Conservation (phyloP, 1,140 invertebrate genomes). For the Drosophila ficusphila region DNA sequence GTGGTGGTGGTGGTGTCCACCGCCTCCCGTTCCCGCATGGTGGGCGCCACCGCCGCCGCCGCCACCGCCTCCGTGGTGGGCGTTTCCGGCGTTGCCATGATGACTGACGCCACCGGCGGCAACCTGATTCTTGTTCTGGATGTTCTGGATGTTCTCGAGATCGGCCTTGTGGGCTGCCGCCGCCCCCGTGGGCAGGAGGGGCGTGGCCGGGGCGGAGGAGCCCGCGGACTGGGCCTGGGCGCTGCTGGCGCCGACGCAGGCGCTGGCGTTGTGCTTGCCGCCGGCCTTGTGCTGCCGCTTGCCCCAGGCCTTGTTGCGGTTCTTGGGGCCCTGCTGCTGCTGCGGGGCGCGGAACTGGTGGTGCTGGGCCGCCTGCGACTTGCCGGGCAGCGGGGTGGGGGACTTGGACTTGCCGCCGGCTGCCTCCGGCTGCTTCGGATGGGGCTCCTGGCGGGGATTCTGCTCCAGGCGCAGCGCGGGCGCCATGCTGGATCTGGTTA, state of each 20-base stretch:
- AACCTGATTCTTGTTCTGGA: conserved; percentile 81
- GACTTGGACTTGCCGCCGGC: conserved; percentile 42
- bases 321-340: conserved; percentile 61
- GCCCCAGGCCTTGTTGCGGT: conserved; percentile 75
- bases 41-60: conserved; percentile 27
- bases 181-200: conserved; percentile 30
- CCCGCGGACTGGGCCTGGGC: conserved; percentile 21
- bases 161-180: conserved; percentile 72
- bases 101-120: conserved; percentile 29
- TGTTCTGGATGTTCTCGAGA: conserved; percentile 81
- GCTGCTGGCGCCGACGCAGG: conserved; percentile 32
- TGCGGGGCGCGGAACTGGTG: conserved; percentile 82
- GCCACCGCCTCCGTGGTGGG: conserved; percentile 24
- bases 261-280: conserved; percentile 53
- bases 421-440: conserved; percentile 33
- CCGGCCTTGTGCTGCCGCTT: conserved; percentile 70
- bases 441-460: conserved; percentile 40
- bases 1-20: conserved; percentile 62
- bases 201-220: conserved; percentile 17
- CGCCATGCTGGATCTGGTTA: conserved; percentile 71
- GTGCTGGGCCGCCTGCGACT: conserved; percentile 51
- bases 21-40: conserved; percentile 31
- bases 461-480: conserved; percentile 55
- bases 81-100: conserved; percentile 18
- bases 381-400: conserved; percentile 48